These are phyloP conservation scores for Trachelipus rathkii DNA, from an alignment of 1,140 invertebrate species.

Conservation along the genomic window DNA sequence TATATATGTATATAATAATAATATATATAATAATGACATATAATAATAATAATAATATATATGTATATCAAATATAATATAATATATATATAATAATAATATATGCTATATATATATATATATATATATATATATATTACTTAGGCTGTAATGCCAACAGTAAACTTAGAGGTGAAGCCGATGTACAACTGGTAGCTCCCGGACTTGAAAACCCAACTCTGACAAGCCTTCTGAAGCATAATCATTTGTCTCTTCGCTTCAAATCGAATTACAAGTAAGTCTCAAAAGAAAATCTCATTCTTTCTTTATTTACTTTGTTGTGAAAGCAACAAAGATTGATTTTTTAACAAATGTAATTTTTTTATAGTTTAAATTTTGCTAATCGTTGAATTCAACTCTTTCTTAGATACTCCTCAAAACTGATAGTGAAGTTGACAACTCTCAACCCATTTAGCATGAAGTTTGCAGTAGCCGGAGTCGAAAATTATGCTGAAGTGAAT, in stretches of 20 bases:
- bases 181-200: neutral
- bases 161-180: neutral
- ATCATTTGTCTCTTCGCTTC: neutral
- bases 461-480: neutral
- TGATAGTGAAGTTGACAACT: neutral
- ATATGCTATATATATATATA: too few relatives aligned
- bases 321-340: too few relatives aligned
- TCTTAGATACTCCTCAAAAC: neutral
- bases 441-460: neutral
- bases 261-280: neutral
- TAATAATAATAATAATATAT: too few relatives aligned
- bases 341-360: too few relatives aligned
- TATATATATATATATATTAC: too few relatives aligned
- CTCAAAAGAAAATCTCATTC: neutral
- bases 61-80: too few relatives aligned
- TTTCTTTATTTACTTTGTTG: too few relatives aligned
- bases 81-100: too few relatives aligned
- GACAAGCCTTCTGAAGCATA: neutral
- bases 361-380: too few relatives aligned
- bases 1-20: too few relatives aligned
- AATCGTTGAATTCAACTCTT: too few relatives aligned
- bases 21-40: too few relatives aligned
- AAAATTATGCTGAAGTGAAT: neutral
- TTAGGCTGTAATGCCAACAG: neutral
- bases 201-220: neutral